phyloP scores from a whole-genome alignment of 2,888 invertebrate species.

The Laothoe populi region DNA sequence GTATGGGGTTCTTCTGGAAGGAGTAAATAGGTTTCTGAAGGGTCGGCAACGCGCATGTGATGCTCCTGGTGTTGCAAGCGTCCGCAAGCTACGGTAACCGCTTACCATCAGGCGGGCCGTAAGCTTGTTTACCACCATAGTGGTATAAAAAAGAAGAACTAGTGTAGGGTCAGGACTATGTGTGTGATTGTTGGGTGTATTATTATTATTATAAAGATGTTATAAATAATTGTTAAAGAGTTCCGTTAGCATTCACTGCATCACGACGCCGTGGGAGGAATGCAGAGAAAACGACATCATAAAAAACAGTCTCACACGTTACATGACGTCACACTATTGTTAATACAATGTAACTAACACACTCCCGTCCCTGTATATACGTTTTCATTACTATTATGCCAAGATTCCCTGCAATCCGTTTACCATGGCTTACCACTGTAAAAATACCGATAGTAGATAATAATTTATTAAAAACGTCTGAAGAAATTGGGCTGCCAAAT shows the following conservation, averaged over 20 bases:
- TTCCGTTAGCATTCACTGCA: conserved; percentile 17
- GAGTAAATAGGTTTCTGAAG: no score
- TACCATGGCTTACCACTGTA: not conserved
- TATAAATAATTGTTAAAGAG: conserved; percentile 11
- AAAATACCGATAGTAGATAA: not conserved
- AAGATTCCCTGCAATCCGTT: not conserved
- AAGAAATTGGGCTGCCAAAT: not conserved
- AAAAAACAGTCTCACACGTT: conserved; percentile 19
- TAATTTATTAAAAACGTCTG: not conserved
- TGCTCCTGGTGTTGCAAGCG: no score
- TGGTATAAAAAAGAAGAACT: no score
- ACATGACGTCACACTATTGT: conserved; percentile 1
- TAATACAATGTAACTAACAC: not conserved
- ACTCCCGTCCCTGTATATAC: not conserved
- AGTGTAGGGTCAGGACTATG: no score
- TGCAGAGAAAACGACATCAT: conserved; percentile 12
- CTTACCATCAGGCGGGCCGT: no score
- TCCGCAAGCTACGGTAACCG: no score
- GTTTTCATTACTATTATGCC: conserved; percentile 3
- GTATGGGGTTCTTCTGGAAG: no score
- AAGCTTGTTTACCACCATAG: no score
- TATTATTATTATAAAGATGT: no score
- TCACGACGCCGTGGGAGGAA: conserved; percentile 19
- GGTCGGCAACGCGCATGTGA: no score
- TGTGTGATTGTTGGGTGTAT: no score